Conservation (phyloP, 2,888 invertebrate genomes). For the Eulithis testata region DNA sequence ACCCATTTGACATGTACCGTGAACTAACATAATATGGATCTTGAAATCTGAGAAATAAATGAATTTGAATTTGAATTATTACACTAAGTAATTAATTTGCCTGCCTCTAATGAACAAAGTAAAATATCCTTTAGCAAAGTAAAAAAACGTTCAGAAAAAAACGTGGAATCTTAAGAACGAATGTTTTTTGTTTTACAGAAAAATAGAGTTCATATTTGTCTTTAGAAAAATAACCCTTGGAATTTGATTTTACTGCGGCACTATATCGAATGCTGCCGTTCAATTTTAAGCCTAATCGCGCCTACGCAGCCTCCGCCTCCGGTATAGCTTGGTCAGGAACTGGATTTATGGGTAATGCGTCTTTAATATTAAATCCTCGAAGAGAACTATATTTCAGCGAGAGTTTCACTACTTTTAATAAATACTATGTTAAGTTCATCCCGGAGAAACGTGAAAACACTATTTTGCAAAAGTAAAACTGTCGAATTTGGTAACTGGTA, state of each 20-base stretch:
- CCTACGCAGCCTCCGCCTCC: slow-evolving; percentile 15
- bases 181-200: no score
- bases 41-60: no score
- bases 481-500: no score
- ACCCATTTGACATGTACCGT: no score
- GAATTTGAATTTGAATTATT: no score
- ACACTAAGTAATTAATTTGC: slow-evolving; percentile 12
- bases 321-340: not conserved
- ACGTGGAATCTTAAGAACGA: no score
- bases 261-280: slow-evolving; percentile 20
- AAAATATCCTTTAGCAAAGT: not conserved
- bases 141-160: no score
- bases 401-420: not conserved
- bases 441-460: no score
- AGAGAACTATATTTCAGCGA: slow-evolving; percentile 3
- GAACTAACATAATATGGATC: no score
- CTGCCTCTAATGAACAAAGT: not conserved
- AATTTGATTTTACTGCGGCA: slow-evolving; percentile 24
- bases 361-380: slow-evolving; percentile 24
- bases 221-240: slow-evolving; percentile 16
- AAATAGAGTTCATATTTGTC: slow-evolving; percentile 19
- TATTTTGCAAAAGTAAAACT: no score
- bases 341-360: slow-evolving; percentile 20
- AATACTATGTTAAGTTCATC: no score
- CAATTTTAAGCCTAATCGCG: slow-evolving; percentile 26